Conservation (phyloP, 2,888 invertebrate species). For the Opisthograptis luteolata region DNA sequence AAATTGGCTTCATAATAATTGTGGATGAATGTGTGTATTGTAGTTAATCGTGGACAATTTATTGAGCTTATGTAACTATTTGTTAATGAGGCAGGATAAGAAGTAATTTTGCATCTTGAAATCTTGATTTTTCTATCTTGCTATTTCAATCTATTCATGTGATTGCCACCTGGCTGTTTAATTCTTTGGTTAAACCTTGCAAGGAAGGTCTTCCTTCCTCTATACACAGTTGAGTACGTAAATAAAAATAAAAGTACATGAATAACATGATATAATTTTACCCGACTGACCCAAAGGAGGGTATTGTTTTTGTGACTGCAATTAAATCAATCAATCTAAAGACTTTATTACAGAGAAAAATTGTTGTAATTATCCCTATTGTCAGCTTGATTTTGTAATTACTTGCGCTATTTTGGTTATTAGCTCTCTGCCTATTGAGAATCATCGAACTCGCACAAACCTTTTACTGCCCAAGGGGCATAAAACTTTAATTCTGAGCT, state of each 20-base stretch:
- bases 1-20: slow-evolving; percentile 32
- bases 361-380: no score
- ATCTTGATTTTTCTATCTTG: slow-evolving; percentile 7
- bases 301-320: no score
- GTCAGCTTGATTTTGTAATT: no score
- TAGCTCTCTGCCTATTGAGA: slow-evolving; percentile 45
- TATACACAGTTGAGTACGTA: no score
- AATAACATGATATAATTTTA: no score
- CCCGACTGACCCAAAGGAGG: no score
- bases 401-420: neutral
- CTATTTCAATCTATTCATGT: neutral
- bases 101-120: slow-evolving; percentile 18
- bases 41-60: slow-evolving; percentile 26
- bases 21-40: slow-evolving; percentile 19
- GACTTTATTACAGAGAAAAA: no score
- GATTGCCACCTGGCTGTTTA: neutral
- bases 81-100: slow-evolving; percentile 25
- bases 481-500: slow-evolving; percentile 65
- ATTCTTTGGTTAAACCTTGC: no score
- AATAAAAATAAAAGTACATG: no score
- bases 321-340: no score
- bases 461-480: slow-evolving; percentile 55
- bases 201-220: neutral
- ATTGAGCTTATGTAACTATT: slow-evolving; percentile 22
- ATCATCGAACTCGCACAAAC: slow-evolving; percentile 47